Conservation (phyloP, 1,140 invertebrate species). For the Hirudo medicinalis region DNA sequence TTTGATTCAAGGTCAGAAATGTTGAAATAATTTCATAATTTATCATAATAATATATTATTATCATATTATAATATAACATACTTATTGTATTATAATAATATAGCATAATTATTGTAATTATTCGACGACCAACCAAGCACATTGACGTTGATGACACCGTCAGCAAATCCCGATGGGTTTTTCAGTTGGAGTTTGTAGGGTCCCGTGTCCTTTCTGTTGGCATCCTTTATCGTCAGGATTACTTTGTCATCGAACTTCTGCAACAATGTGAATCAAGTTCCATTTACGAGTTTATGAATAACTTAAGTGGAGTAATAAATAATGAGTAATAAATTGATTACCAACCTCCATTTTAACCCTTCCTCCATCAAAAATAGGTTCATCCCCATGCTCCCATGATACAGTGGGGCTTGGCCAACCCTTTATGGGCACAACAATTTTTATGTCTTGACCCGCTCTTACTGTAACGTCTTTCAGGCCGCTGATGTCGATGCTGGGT, state of each 20-base stretch:
- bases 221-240: constrained; percentile 82
- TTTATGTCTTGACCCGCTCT: constrained; percentile 92
- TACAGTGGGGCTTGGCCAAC: constrained; percentile 86
- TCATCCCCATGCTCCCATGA: constrained; percentile 76
- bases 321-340: background rate
- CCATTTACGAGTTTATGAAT: background rate
- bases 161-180: constrained; percentile 90
- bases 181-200: constrained; percentile 78
- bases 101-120: background rate
- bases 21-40: background rate
- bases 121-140: constrained; percentile 49
- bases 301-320: background rate
- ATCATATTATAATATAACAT: background rate
- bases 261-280: background rate
- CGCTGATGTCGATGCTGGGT: constrained; percentile 75
- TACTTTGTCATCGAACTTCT: constrained; percentile 59
- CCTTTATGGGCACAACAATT: constrained; percentile 84
- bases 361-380: constrained; percentile 54
- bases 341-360: constrained; percentile 21
- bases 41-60: background rate
- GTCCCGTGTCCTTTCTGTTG: constrained; percentile 74
- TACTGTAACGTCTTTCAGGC: constrained; percentile 88
- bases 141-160: constrained; percentile 79
- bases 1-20: background rate
- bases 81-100: background rate